Conservation (phyloP, 2,888 invertebrate species). For the Schizotus pectinicornis region DNA sequence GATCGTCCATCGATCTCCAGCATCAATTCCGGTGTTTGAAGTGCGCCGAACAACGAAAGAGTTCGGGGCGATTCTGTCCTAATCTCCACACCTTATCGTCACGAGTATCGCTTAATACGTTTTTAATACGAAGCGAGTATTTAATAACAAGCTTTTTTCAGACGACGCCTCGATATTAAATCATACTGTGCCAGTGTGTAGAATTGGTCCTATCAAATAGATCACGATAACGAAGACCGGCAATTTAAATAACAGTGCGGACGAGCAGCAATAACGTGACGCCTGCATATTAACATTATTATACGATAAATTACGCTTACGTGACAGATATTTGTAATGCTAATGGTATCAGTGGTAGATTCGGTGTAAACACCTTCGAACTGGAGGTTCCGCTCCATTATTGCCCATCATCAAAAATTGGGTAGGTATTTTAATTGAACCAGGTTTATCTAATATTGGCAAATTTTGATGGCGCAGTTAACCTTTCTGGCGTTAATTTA, state of each 20-base stretch:
- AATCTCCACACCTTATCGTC: slow-evolving; percentile 8
- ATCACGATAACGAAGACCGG: slow-evolving; percentile 18
- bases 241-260: slow-evolving; percentile 26
- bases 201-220: slow-evolving; percentile 23
- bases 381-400: slow-evolving; percentile 5
- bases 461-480: no score
- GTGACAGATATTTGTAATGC: slow-evolving; percentile 31
- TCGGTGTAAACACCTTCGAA: slow-evolving; percentile 3
- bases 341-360: slow-evolving; percentile 25
- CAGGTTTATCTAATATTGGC: no score
- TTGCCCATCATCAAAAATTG: not conserved
- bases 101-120: slow-evolving; percentile 16
- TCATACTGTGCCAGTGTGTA: slow-evolving; percentile 12
- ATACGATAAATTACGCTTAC: slow-evolving; percentile 27
- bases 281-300: slow-evolving; percentile 30
- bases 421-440: no score
- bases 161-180: slow-evolving; percentile 14
- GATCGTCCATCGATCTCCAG: no score
- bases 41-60: slow-evolving; percentile 3
- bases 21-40: slow-evolving; percentile 4
- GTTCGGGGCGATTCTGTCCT: slow-evolving; percentile 7
- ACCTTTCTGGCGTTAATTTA: no score
- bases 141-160: slow-evolving; percentile 3
- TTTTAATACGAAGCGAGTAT: slow-evolving; percentile 16
- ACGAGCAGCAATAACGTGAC: slow-evolving; percentile 19